A percentile compares a stretch with the other conserved stretches of the same genome.
These are phyloP conservation scores for Camponotus pennsylvanicus DNA, from an alignment of 1,140 invertebrate genomes.

Conservation along the genomic window DNA sequence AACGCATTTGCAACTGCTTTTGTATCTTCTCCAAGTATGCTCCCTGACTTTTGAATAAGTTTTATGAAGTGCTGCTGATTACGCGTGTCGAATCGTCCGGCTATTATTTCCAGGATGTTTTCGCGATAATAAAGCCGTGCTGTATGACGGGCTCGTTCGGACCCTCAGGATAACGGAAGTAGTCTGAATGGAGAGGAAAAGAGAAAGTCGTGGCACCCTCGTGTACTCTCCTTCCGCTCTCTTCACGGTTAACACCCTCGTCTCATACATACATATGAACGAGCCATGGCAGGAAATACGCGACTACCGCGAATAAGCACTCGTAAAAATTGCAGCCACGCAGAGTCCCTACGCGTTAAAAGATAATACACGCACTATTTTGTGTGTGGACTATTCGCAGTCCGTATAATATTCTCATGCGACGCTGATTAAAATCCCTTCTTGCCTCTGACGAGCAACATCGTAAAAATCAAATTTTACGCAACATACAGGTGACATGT, in stretches of 20 bases:
- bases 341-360: slow-evolving; percentile 25
- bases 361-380: slow-evolving; percentile 51
- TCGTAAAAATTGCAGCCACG: slow-evolving; percentile 71
- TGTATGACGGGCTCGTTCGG: slow-evolving; percentile 42
- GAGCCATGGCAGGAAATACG: slow-evolving; percentile 67
- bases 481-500: too few species aligned
- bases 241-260: slow-evolving; percentile 63
- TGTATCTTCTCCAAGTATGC: not conserved
- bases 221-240: slow-evolving; percentile 52
- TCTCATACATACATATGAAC: slow-evolving; percentile 54
- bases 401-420: not conserved
- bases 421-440: slow-evolving; percentile 30
- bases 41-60: slow-evolving; percentile 33
- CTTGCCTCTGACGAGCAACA: not conserved
- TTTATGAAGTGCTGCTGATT: slow-evolving; percentile 60
- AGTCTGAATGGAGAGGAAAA: slow-evolving; percentile 64
- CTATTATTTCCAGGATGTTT: slow-evolving; percentile 71
- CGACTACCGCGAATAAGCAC: slow-evolving; percentile 75
- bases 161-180: slow-evolving; percentile 73
- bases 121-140: slow-evolving; percentile 68
- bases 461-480: not conserved
- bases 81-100: slow-evolving; percentile 60
- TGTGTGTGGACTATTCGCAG: not conserved
- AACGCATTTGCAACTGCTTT: slow-evolving; percentile 2
- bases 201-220: slow-evolving; percentile 61